A percentile compares a stretch with the other conserved stretches of the same genome.
Evolutionary conservation across 2,797 vertebrate species (phyloP).

Genomic region (Adrianichthys oophorus): DNA sequence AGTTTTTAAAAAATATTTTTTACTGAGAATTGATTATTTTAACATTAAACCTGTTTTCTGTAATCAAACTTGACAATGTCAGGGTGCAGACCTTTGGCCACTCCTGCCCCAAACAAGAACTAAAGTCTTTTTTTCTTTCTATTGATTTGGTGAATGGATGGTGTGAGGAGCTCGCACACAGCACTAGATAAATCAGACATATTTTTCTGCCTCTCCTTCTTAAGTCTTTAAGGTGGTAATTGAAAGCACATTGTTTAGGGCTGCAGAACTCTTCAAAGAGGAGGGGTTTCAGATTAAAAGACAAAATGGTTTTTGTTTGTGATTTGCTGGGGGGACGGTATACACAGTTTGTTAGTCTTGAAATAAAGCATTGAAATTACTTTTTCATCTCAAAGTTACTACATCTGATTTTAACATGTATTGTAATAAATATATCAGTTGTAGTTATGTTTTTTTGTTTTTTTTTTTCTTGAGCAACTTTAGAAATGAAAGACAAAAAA

Average conservation of each 20-base stretch:
- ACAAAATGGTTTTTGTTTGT: conserved; percentile 73
- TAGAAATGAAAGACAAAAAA: not conserved
- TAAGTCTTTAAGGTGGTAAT: conserved; percentile 87
- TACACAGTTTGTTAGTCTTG: not conserved
- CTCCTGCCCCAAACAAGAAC: conserved; percentile 80
- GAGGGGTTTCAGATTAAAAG: conserved; percentile 60
- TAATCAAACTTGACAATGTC: conserved; percentile 52
- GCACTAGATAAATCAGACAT: conserved; percentile 89
- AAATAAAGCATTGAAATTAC: conserved; percentile 3
- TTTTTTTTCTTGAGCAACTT: not conserved
- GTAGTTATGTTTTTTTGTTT: not conserved
- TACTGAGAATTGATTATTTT: too few relatives aligned
- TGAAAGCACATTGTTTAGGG: conserved; percentile 89
- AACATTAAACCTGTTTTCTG: conserved; percentile 31
- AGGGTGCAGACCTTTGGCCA: conserved; percentile 79
- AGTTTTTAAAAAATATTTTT: too few relatives aligned
- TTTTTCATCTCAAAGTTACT: not conserved
- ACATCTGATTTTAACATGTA: conserved; percentile 1
- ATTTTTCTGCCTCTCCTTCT: conserved; percentile 55
- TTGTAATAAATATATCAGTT: not conserved
- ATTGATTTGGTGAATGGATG: conserved; percentile 84
- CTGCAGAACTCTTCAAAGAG: conserved; percentile 65
- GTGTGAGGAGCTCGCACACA: conserved; percentile 87
- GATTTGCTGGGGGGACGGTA: conserved; percentile 35
- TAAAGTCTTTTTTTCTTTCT: conserved; percentile 81